These are phyloP conservation scores for Penaeus monodon DNA, from an alignment of 2,888 invertebrate genomes.

Conservation along the genomic window DNA sequence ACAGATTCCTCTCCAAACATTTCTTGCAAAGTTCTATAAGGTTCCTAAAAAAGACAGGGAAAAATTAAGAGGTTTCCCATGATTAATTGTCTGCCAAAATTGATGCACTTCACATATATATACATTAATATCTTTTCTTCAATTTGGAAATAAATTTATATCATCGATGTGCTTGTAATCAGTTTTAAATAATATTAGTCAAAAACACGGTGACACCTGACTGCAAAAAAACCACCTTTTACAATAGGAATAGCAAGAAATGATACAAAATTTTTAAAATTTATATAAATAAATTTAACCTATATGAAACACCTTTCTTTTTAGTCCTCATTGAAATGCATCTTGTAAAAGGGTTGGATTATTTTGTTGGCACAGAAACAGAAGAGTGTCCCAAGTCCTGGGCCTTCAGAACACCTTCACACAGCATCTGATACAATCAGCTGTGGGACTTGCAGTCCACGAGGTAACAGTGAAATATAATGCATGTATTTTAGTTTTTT, in stretches of 20 bases:
- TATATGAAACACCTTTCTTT: background rate
- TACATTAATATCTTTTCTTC: too few species aligned
- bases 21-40: slow-evolving; percentile 89
- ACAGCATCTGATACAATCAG: slow-evolving; percentile 98
- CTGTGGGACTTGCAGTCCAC: slow-evolving; percentile 95
- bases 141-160: too few species aligned
- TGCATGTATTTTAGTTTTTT: too few species aligned
- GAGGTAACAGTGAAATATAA: slow-evolving; percentile 67
- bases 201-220: too few species aligned
- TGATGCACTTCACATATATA: too few species aligned
- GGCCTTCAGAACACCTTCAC: slow-evolving; percentile 86
- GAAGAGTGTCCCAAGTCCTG: slow-evolving; percentile 56
- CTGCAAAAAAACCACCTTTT: too few species aligned
- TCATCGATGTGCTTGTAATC: too few species aligned
- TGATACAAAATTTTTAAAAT: too few species aligned
- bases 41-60: slow-evolving; percentile 74
- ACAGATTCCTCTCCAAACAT: slow-evolving; percentile 96
- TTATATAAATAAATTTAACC: too few species aligned
- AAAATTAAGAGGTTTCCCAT: background rate
- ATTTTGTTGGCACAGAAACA: slow-evolving; percentile 47
- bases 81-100: background rate
- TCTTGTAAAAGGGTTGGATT: slow-evolving; percentile 82
- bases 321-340: slow-evolving; percentile 82
- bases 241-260: too few species aligned
- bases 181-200: too few species aligned